phyloP scores from a whole-genome alignment of 2,797 vertebrate species.

The Tapera naevia region DNA sequence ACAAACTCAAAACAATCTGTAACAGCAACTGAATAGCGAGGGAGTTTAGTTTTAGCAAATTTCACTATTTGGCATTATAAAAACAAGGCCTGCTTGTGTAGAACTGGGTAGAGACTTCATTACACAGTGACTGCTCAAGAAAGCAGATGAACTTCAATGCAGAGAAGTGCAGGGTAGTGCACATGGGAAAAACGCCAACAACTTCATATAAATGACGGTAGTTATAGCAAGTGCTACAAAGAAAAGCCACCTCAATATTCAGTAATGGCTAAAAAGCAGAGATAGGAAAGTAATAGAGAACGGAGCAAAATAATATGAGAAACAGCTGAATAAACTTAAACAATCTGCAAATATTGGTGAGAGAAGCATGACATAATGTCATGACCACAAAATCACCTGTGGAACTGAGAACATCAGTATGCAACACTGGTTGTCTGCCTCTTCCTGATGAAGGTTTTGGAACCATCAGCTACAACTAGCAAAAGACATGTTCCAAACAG shows the following conservation, averaged over 20 bases:
- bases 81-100: not conserved
- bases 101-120: not conserved
- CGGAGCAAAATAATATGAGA: not conserved
- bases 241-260: not conserved
- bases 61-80: not conserved
- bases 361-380: not conserved
- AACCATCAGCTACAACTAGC: not conserved
- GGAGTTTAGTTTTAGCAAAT: too few species aligned
- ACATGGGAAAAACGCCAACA: not conserved
- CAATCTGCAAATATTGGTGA: not conserved
- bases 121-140: not conserved
- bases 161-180: not conserved
- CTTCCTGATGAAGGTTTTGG: not conserved
- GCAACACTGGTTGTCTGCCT: not conserved
- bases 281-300: not conserved
- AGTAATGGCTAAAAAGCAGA: not conserved
- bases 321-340: not conserved
- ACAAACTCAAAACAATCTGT: not conserved
- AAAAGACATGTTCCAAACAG: not conserved
- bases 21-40: not conserved
- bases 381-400: not conserved
- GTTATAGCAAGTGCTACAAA: not conserved
- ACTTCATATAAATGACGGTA: accelerated
- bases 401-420: not conserved
- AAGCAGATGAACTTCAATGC: not conserved